phyloP scores from a whole-genome alignment of 2,888 invertebrate species.

The Drosophila infuscata region DNA sequence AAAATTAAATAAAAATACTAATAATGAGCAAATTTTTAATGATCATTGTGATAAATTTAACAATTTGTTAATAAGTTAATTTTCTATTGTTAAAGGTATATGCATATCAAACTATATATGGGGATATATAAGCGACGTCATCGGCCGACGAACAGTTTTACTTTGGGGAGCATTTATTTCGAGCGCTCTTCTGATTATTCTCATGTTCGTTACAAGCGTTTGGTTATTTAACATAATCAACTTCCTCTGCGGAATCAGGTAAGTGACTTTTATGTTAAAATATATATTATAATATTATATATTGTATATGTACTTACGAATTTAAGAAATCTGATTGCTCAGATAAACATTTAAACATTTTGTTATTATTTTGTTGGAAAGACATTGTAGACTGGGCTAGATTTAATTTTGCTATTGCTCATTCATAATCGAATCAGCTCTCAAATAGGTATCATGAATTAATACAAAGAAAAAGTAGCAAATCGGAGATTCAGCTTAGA shows the following conservation, averaged over 20 bases:
- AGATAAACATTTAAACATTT: neutral
- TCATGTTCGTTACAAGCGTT: constrained; percentile 80
- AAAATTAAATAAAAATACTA: neutral
- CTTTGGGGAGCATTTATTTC: constrained; percentile 69
- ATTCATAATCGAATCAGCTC: neutral
- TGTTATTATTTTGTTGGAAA: neutral
- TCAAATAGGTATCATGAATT: neutral
- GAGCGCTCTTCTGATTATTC: constrained; percentile 68
- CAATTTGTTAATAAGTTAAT: neutral
- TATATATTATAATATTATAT: neutral
- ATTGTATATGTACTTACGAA: neutral
- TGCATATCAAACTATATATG: constrained; percentile 82
- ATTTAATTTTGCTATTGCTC: neutral
- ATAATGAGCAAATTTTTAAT: neutral
- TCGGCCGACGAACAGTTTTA: constrained; percentile 75
- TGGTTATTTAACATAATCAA: constrained; percentile 80
- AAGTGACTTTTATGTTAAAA: constrained; percentile 22
- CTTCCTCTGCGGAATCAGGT: constrained; percentile 77
- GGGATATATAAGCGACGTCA: constrained; percentile 79
- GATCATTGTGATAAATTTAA: neutral
- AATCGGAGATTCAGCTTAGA: neutral
- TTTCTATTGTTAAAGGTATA: constrained; percentile 57
- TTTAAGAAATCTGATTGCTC: neutral
- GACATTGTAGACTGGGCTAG: neutral
- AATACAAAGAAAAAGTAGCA: neutral